Evolutionary conservation across 2,797 vertebrate genomes (phyloP).

Genomic region (Acanthurus tractus): DNA sequence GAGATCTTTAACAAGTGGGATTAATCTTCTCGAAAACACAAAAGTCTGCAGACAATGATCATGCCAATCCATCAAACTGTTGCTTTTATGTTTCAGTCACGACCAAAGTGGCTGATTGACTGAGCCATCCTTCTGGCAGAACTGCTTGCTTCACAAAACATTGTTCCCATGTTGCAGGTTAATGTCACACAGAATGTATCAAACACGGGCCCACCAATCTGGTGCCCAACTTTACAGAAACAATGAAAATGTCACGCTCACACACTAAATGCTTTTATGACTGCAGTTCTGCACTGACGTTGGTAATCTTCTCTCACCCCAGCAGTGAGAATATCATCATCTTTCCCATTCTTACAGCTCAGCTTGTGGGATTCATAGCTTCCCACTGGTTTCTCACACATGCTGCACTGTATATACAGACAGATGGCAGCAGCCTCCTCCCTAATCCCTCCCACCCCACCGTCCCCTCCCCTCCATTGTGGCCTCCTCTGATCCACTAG

Average conservation of each 20-base stretch:
- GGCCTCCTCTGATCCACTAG: conserved; percentile 41
- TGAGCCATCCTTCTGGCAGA: not conserved
- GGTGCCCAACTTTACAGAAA: not conserved
- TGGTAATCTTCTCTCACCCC: conserved; percentile 33
- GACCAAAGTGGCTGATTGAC: not conserved
- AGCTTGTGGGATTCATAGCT: conserved; percentile 44
- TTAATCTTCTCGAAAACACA: not conserved
- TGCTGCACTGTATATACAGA: conserved; percentile 38
- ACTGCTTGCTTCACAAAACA: not conserved
- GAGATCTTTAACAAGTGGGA: not conserved
- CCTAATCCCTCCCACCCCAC: conserved; percentile 44
- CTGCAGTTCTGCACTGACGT: conserved; percentile 10
- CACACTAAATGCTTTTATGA: not conserved
- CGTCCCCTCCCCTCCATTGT: conserved; percentile 30
- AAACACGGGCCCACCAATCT: not conserved
- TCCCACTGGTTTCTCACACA: conserved; percentile 48
- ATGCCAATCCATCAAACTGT: too few species aligned
- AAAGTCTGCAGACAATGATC: not conserved
- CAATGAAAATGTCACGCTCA: not conserved
- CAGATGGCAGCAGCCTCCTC: conserved; percentile 64
- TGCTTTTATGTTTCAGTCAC: not conserved
- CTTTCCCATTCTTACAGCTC: conserved; percentile 35
- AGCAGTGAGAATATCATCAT: conserved; percentile 28
- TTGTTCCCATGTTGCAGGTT: too few species aligned
- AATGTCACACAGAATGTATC: not conserved